Conservation (phyloP, 1,140 invertebrate genomes). For the Trichoplusia ni region DNA sequence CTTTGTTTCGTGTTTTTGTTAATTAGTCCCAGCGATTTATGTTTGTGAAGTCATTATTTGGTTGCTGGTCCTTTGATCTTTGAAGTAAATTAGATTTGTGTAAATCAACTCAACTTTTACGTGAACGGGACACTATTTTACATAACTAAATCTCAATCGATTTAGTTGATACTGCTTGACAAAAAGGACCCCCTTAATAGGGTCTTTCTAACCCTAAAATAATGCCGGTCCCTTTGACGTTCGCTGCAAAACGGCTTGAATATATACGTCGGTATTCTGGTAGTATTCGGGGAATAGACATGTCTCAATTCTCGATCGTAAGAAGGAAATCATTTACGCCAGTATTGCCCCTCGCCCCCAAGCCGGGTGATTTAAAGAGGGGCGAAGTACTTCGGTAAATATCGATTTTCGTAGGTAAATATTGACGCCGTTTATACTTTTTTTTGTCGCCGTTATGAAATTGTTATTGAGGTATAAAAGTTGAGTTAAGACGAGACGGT, state of each 20-base stretch:
- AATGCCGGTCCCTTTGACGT: constrained; percentile 9
- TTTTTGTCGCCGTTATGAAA: constrained; percentile 26
- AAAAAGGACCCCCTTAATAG: constrained; percentile 29
- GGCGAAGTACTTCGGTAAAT: constrained; percentile 46
- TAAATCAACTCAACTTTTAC: not conserved
- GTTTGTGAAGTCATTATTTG: not conserved
- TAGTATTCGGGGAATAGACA: constrained; percentile 31
- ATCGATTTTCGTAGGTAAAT: constrained; percentile 64
- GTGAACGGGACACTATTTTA: constrained; percentile 10
- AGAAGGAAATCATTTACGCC: constrained; percentile 59
- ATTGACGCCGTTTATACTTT: constrained; percentile 37
- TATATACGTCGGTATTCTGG: constrained; percentile 35
- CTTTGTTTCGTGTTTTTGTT: not conserved
- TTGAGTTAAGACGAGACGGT: constrained; percentile 18
- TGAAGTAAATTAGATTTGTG: not conserved
- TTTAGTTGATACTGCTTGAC: constrained; percentile 19
- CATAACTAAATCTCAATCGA: constrained; percentile 18
- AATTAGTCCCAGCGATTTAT: not conserved
- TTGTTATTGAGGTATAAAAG: constrained; percentile 24
- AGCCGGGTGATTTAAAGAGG: constrained; percentile 54
- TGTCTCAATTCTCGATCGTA: constrained; percentile 39
- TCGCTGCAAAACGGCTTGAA: constrained; percentile 20
- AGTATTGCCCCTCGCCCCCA: constrained; percentile 37
- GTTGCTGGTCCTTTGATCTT: constrained; percentile 7
- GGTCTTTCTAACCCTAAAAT: constrained; percentile 28